phyloP scores from a whole-genome alignment of 2,888 invertebrate genomes.

The Lasioglossum calceatum region DNA sequence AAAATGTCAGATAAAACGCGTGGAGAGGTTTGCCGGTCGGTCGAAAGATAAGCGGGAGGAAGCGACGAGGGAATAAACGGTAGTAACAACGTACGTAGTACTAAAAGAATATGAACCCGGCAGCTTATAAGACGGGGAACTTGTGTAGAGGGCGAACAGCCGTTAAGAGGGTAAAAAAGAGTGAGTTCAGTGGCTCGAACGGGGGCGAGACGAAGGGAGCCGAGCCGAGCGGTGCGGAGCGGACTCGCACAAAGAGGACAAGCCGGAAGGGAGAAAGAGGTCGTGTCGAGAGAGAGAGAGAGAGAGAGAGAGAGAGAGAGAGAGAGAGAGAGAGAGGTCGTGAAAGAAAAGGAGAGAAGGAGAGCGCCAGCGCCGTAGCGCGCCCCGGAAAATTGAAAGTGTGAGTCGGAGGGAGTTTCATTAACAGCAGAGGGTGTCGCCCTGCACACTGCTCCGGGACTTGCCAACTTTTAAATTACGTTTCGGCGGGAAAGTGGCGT shows the following conservation, averaged over 20 bases:
- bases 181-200: conserved; percentile 17
- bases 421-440: conserved; percentile 79
- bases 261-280: conserved; percentile 23
- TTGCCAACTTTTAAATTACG: conserved; percentile 83
- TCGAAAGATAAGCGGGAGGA: conserved; percentile 35
- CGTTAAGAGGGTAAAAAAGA: conserved; percentile 60
- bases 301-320: conserved; percentile 64
- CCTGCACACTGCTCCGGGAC: conserved; percentile 62
- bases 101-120: conserved; percentile 61
- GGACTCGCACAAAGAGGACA: conserved; percentile 25
- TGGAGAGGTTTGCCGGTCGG: neutral
- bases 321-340: conserved; percentile 67
- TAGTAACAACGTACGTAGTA: conserved; percentile 53
- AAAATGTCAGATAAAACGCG: conserved; percentile 7
- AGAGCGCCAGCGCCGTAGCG: conserved; percentile 35
- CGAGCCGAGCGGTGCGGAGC: neutral
- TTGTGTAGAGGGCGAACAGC: conserved; percentile 45
- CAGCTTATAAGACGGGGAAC: conserved; percentile 54
- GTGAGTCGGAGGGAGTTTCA: conserved; percentile 80
- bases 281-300: neutral
- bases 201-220: conserved; percentile 14
- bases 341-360: conserved; percentile 49
- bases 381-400: conserved; percentile 80
- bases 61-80: conserved; percentile 48
- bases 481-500: conserved; percentile 77